Conservation (phyloP, 2,797 vertebrate species). For the Oreochromis mossambicus region DNA sequence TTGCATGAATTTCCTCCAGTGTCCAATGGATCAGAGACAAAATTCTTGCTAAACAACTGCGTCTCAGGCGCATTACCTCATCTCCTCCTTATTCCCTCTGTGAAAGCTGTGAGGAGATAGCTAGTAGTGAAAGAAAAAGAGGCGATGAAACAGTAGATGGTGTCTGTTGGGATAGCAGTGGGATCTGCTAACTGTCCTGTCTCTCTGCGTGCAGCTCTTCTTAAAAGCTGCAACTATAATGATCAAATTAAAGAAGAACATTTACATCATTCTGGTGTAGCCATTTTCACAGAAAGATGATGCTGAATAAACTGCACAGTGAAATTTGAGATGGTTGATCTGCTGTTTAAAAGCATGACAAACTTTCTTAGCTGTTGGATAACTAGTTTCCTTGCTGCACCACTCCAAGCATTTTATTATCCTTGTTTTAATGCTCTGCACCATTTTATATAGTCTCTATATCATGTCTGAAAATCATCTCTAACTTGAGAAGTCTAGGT, state of each 20-base stretch:
- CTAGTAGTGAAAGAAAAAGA: not conserved
- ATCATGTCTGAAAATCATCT: not conserved
- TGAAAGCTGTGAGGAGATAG: not conserved
- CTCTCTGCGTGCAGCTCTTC: not conserved
- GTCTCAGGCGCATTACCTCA: not conserved
- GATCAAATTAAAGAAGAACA: slow-evolving; percentile 21
- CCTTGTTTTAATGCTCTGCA: not conserved
- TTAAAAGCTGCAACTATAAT: not conserved
- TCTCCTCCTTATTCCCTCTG: not conserved
- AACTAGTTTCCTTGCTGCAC: not conserved
- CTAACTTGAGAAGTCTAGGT: not conserved
- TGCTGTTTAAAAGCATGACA: slow-evolving; percentile 19
- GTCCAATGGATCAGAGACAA: slow-evolving; percentile 7
- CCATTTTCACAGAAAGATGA: slow-evolving; percentile 19
- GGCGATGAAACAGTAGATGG: not conserved
- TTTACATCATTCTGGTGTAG: not conserved
- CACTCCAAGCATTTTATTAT: not conserved
- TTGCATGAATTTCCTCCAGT: not conserved
- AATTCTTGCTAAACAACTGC: not conserved
- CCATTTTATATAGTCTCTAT: not conserved
- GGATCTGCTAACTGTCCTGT: not conserved
- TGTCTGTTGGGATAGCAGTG: not conserved
- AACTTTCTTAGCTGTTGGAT: not conserved
- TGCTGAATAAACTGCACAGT: slow-evolving; percentile 17
- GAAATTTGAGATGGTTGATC: slow-evolving; percentile 20